A percentile compares a stretch with the other conserved stretches of the same genome.
Conservation (phyloP, 2,888 invertebrate genomes). For the Dermolepida albohirtum region DNA sequence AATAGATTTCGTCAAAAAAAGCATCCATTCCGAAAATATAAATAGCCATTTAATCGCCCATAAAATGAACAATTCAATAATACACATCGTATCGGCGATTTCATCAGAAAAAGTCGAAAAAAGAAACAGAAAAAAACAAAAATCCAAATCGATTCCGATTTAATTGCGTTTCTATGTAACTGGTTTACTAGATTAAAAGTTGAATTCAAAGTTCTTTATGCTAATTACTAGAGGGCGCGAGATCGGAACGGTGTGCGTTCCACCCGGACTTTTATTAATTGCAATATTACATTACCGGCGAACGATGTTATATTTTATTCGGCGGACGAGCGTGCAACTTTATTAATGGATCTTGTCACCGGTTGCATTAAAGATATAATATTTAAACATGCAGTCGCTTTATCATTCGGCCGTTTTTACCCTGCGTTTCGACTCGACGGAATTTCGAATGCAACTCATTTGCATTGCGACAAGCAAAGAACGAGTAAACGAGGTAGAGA, state of each 20-base stretch:
- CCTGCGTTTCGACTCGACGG: neutral
- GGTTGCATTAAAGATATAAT: slow-evolving; percentile 34
- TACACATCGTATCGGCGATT: slow-evolving; percentile 9
- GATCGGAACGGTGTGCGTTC: slow-evolving; percentile 24
- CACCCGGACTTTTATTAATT: slow-evolving; percentile 37
- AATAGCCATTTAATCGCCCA: slow-evolving; percentile 18
- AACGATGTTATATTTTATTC: slow-evolving; percentile 20
- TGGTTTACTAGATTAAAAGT: slow-evolving; percentile 41
- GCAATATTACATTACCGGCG: slow-evolving; percentile 36
- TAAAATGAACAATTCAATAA: slow-evolving; percentile 28
- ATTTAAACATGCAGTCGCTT: slow-evolving; percentile 33
- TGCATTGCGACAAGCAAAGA: neutral
- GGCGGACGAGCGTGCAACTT: slow-evolving; percentile 1
- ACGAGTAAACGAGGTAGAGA: neutral
- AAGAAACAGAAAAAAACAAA: slow-evolving; percentile 22
- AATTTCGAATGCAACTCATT: slow-evolving; percentile 15
- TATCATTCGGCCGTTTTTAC: slow-evolving; percentile 18
- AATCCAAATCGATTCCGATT: slow-evolving; percentile 35
- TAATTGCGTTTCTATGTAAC: slow-evolving; percentile 42
- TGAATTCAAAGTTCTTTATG: slow-evolving; percentile 32
- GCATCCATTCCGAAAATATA: slow-evolving; percentile 8
- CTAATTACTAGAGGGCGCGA: slow-evolving; percentile 16
- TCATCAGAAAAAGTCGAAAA: slow-evolving; percentile 4
- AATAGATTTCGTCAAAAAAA: neutral
- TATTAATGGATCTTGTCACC: slow-evolving; percentile 28